These are phyloP conservation scores for Lymantria monacha DNA, from an alignment of 2,888 invertebrate genomes.

Conservation along the genomic window DNA sequence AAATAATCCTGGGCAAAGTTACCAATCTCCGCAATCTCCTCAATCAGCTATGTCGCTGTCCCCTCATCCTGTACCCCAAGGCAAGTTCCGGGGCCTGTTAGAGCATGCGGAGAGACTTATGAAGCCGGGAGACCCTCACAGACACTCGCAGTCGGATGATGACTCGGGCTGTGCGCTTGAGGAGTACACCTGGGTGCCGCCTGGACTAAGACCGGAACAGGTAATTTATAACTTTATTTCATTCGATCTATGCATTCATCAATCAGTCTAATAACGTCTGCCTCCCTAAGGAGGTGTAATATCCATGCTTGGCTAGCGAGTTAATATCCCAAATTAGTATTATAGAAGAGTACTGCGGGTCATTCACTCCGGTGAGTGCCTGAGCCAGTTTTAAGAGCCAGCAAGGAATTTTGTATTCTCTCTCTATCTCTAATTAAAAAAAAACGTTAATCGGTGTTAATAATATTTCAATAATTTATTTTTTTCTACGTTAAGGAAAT, in stretches of 20 bases:
- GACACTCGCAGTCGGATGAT: slow-evolving; percentile 97
- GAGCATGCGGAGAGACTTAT: slow-evolving; percentile 83
- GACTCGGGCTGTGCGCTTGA: slow-evolving; percentile 98
- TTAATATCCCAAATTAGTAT: too few species aligned
- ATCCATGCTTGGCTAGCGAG: too few species aligned
- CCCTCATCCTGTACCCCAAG: slow-evolving; percentile 70
- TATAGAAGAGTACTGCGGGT: too few species aligned
- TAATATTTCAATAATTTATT: too few species aligned
- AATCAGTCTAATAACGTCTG: slow-evolving; percentile 2
- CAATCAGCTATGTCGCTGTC: slow-evolving; percentile 75
- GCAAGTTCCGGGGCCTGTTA: slow-evolving; percentile 70
- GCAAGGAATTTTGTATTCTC: too few species aligned
- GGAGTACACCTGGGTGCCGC: slow-evolving; percentile 99
- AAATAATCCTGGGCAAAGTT: slow-evolving; percentile 56
- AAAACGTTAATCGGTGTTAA: too few species aligned
- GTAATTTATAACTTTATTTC: slow-evolving; percentile 71
- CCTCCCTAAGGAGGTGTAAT: neutral
- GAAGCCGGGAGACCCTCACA: slow-evolving; percentile 87
- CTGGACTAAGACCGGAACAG: slow-evolving; percentile 97
- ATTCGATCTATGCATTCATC: too few species aligned
- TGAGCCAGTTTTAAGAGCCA: too few species aligned
- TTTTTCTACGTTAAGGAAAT: too few species aligned
- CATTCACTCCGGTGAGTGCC: too few species aligned
- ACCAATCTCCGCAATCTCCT: slow-evolving; percentile 66
- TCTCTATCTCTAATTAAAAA: too few species aligned